These are phyloP conservation scores for Colostygia pectinataria DNA, from an alignment of 2,888 invertebrate species.

Conservation along the genomic window DNA sequence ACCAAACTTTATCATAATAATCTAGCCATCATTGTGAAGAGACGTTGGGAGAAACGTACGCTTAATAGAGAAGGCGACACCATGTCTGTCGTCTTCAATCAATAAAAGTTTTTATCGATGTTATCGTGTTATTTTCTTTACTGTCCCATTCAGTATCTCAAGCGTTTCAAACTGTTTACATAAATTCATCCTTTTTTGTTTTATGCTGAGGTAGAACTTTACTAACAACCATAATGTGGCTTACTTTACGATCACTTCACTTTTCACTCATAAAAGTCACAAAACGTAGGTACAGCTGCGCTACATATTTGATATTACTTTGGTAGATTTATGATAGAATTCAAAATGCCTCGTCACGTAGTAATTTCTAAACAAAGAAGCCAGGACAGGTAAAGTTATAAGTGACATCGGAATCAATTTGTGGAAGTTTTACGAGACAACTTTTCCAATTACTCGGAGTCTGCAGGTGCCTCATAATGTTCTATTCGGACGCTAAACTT, in stretches of 20 bases:
- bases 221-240: no score
- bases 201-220: no score
- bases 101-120: slow-evolving; percentile 83
- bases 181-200: no score
- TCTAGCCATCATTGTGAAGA: slow-evolving; percentile 68
- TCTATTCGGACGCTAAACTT: slow-evolving; percentile 31
- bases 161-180: no score
- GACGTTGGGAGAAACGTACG: slow-evolving; percentile 78
- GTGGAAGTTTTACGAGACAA: slow-evolving; percentile 52
- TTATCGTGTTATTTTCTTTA: slow-evolving; percentile 47
- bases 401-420: slow-evolving; percentile 52
- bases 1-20: slow-evolving; percentile 62
- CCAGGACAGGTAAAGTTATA: slow-evolving; percentile 41
- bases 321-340: background rate
- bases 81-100: slow-evolving; percentile 68
- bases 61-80: slow-evolving; percentile 73
- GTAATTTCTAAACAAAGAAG: slow-evolving; percentile 40
- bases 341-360: slow-evolving; percentile 9
- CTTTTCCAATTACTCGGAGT: slow-evolving; percentile 57
- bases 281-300: no score
- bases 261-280: no score
- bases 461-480: slow-evolving; percentile 39
- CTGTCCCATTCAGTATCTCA: slow-evolving; percentile 7
- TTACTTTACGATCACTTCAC: no score
- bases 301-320: no score